These are phyloP conservation scores for Myoxocephalus aenaeus DNA, from an alignment of 2,797 vertebrate species.

Conservation along the genomic window DNA sequence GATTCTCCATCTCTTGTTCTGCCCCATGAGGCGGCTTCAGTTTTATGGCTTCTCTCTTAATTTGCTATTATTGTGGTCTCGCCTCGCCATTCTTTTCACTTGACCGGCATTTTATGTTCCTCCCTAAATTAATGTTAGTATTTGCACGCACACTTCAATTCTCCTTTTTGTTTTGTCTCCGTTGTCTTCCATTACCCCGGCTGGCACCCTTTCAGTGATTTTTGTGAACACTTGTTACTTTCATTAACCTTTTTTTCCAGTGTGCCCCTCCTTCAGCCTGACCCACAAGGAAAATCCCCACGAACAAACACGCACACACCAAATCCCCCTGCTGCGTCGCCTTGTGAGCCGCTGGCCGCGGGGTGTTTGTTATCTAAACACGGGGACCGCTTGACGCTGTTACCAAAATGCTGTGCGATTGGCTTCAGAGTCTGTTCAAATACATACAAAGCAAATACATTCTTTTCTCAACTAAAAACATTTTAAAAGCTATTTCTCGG, in stretches of 20 bases:
- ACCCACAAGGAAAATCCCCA: constrained; percentile 12
- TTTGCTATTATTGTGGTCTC: constrained; percentile 42
- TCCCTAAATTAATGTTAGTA: constrained; percentile 22
- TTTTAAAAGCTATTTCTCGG: neutral
- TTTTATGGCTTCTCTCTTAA: constrained; percentile 37
- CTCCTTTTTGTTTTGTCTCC: neutral
- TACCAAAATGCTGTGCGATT: neutral
- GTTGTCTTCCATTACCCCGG: constrained; percentile 13
- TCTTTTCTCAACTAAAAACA: neutral
- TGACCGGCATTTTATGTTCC: constrained; percentile 39
- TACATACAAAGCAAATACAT: neutral
- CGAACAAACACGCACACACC: neutral
- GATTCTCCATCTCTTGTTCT: constrained; percentile 32
- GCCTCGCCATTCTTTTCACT: constrained; percentile 29
- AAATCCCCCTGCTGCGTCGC: constrained; percentile 11
- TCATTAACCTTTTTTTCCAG: neutral
- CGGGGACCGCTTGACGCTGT: constrained; percentile 18
- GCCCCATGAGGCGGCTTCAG: constrained; percentile 39
- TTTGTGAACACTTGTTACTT: constrained; percentile 8
- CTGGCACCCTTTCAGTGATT: constrained; percentile 8
- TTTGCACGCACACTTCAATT: neutral
- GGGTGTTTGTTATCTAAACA: constrained; percentile 24
- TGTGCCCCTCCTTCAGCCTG: neutral
- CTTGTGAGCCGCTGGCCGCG: constrained; percentile 25
- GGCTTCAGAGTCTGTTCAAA: constrained; percentile 10